A percentile compares a stretch with the other conserved stretches of the same genome.
Evolutionary conservation across 1,140 invertebrate species (phyloP).

Genomic region (Micrasema minimum): DNA sequence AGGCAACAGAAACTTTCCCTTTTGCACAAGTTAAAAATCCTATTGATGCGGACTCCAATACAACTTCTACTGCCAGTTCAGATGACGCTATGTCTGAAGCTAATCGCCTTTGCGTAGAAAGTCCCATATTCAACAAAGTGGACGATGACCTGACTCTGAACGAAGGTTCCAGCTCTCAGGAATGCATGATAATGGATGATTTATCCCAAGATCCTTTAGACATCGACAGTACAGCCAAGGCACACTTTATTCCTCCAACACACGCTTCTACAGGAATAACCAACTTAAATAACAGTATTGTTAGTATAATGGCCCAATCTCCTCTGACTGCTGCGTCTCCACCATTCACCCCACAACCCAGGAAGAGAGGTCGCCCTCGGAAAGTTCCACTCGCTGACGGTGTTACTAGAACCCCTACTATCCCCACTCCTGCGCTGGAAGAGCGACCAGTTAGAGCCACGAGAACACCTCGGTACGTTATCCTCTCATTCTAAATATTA

Average conservation of each 20-base stretch:
- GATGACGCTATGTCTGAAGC: conserved; percentile 50
- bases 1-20: conserved; percentile 45
- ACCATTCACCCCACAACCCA: conserved; percentile 60
- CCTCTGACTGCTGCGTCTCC: background rate
- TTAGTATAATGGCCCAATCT: conserved; percentile 43
- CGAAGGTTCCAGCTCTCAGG: conserved; percentile 62
- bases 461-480: conserved; percentile 60
- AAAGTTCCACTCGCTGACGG: conserved; percentile 61
- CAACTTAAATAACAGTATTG: conserved; percentile 42
- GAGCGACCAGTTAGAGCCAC: conserved; percentile 63
- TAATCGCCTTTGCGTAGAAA: conserved; percentile 46
- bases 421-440: conserved; percentile 60
- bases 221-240: conserved; percentile 57
- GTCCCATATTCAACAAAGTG: conserved; percentile 53
- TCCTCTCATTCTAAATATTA: no score
- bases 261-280: conserved; percentile 5
- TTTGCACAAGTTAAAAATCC: conserved; percentile 53
- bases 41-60: conserved; percentile 61
- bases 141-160: conserved; percentile 60
- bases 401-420: conserved; percentile 55
- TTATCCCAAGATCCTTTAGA: conserved; percentile 64
- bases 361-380: conserved; percentile 64
- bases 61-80: conserved; percentile 55
- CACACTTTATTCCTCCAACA: conserved; percentile 49
- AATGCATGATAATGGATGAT: conserved; percentile 60